These are phyloP conservation scores for Lepidurus apus DNA, from an alignment of 1,140 invertebrate genomes.

Conservation along the genomic window DNA sequence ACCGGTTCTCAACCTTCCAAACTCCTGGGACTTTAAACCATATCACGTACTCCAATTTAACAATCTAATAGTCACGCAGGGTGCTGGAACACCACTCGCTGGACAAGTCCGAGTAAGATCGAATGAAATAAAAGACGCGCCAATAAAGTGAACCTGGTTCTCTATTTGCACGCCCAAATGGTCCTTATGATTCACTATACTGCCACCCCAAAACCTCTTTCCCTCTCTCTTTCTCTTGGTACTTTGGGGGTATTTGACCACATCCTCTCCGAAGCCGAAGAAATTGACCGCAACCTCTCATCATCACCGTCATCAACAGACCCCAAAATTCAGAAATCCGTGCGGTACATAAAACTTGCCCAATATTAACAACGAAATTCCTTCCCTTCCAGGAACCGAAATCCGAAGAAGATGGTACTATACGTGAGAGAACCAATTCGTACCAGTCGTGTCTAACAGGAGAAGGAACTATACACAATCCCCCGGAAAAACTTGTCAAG, in stretches of 20 bases:
- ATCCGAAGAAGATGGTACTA: background rate
- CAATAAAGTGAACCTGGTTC: background rate
- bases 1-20: background rate
- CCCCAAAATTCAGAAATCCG: background rate
- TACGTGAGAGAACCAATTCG: constrained; percentile 10
- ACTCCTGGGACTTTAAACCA: background rate
- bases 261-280: background rate
- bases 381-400: background rate
- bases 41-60: background rate
- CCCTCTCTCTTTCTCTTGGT: background rate
- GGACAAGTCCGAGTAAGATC: background rate
- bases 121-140: background rate
- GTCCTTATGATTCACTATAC: background rate
- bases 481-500: background rate
- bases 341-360: background rate
- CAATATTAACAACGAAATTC: background rate
- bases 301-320: background rate
- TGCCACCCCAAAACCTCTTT: background rate
- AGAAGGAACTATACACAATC: background rate
- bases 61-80: background rate
- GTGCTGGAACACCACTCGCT: background rate
- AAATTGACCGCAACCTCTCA: constrained; percentile 12
- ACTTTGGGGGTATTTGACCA: background rate
- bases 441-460: background rate
- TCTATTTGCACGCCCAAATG: background rate